Percentiles rank a stretch among this genome's conserved stretches.
Conservation (phyloP, 1,140 invertebrate species). For the Ips typographus region DNA sequence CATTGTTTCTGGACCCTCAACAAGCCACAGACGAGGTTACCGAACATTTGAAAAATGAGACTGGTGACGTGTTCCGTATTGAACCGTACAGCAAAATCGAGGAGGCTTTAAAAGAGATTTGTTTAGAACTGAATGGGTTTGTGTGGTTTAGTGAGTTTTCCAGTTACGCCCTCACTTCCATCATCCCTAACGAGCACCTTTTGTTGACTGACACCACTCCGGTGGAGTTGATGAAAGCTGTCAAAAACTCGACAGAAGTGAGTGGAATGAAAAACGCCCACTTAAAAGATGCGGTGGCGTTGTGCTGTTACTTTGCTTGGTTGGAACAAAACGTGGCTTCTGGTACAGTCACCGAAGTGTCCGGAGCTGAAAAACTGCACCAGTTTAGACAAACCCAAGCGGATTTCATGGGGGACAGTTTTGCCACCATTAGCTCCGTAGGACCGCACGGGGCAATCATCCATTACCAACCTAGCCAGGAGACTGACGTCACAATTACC, state of each 20-base stretch:
- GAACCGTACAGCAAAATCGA: constrained; percentile 45
- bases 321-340: constrained; percentile 70
- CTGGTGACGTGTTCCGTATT: constrained; percentile 53
- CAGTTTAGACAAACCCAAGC: constrained; percentile 61
- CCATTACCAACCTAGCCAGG: constrained; percentile 79
- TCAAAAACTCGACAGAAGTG: constrained; percentile 90
- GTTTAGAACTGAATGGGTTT: constrained; percentile 45
- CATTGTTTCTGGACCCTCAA: constrained; percentile 72
- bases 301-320: constrained; percentile 93
- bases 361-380: constrained; percentile 79
- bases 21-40: constrained; percentile 62
- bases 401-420: constrained; percentile 86
- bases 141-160: constrained; percentile 70
- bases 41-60: constrained; percentile 64
- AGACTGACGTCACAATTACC: constrained; percentile 71
- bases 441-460: constrained; percentile 93
- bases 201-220: constrained; percentile 54
- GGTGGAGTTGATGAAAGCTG: constrained; percentile 74
- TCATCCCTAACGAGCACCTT: constrained; percentile 59
- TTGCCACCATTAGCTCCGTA: constrained; percentile 87
- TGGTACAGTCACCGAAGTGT: constrained; percentile 80
- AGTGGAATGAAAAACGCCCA: constrained; percentile 85
- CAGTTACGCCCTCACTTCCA: constrained; percentile 65
- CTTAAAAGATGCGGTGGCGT: constrained; percentile 84
- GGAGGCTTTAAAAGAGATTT: constrained; percentile 48